Evolutionary conservation across 2,888 invertebrate species (phyloP).

Genomic region (Drosophila pseudotakahashii): DNA sequence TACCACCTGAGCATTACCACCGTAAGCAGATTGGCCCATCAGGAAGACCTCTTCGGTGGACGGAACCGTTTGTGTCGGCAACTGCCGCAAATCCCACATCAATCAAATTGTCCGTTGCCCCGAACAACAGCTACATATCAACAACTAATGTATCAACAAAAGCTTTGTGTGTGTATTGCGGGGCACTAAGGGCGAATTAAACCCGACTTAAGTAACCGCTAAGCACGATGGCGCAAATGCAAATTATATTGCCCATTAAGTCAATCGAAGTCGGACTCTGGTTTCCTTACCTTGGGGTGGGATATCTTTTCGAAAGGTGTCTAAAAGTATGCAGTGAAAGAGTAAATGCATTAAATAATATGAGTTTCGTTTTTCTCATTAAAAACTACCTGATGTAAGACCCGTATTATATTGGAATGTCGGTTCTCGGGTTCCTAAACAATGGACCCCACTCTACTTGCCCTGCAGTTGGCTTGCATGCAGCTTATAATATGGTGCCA

Average conservation of each 20-base stretch:
- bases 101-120: slow-evolving; percentile 63
- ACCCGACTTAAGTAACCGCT: slow-evolving; percentile 74
- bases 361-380: too few species aligned
- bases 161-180: slow-evolving; percentile 7
- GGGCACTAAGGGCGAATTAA: slow-evolving; percentile 55
- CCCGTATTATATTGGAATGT: background rate
- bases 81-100: slow-evolving; percentile 81
- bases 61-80: slow-evolving; percentile 45
- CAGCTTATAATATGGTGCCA: slow-evolving; percentile 72
- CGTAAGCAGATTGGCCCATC: background rate
- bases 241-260: slow-evolving; percentile 59
- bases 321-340: too few species aligned
- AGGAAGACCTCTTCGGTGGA: background rate
- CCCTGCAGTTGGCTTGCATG: slow-evolving; percentile 55
- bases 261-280: slow-evolving; percentile 29
- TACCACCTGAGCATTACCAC: background rate
- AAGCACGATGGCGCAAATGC: slow-evolving; percentile 56
- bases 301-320: too few species aligned
- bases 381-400: too few species aligned
- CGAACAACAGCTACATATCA: slow-evolving; percentile 32
- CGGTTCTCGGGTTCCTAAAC: background rate
- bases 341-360: too few species aligned
- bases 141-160: slow-evolving; percentile 31
- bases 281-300: background rate
- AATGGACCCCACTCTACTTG: slow-evolving; percentile 44